Evolutionary conservation across 2,113 vertebrate species (phyloP).

Genomic region (Chaetura pelagica): DNA sequence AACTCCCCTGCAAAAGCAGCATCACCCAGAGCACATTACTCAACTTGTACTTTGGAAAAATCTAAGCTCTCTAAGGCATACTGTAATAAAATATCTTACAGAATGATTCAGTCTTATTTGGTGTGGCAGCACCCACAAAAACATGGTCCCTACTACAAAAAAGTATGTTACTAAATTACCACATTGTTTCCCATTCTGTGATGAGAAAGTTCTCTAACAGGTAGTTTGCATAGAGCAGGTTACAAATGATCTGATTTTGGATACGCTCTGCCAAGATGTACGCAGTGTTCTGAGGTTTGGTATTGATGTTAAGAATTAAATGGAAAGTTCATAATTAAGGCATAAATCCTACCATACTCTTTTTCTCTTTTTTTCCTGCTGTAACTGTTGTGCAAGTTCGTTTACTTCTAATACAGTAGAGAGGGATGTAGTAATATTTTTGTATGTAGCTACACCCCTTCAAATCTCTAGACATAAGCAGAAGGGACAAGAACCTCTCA

Average conservation of each 20-base stretch:
- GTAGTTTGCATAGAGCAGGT: no score
- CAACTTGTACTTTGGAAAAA: background rate
- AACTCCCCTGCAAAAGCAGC: no score
- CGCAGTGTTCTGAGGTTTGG: background rate
- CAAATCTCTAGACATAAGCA: background rate
- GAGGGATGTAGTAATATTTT: background rate
- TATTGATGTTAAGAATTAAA: background rate
- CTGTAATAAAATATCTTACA: background rate
- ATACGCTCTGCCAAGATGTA: background rate
- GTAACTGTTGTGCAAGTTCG: background rate
- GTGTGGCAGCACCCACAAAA: background rate
- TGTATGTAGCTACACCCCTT: background rate
- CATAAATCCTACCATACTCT: background rate
- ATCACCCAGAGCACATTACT: no score
- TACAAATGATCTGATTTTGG: background rate
- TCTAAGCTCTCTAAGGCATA: background rate
- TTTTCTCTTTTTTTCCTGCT: background rate
- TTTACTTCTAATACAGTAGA: background rate
- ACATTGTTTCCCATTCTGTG: background rate
- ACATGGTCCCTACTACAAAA: background rate
- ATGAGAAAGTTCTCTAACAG: background rate
- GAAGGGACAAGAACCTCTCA: background rate
- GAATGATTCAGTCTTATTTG: background rate
- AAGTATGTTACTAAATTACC: background rate
- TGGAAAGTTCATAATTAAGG: background rate